Percentiles rank a stretch among this genome's conserved stretches.
These are phyloP conservation scores for Masticophis lateralis DNA, from an alignment of 2,797 vertebrate genomes.

Conservation along the genomic window DNA sequence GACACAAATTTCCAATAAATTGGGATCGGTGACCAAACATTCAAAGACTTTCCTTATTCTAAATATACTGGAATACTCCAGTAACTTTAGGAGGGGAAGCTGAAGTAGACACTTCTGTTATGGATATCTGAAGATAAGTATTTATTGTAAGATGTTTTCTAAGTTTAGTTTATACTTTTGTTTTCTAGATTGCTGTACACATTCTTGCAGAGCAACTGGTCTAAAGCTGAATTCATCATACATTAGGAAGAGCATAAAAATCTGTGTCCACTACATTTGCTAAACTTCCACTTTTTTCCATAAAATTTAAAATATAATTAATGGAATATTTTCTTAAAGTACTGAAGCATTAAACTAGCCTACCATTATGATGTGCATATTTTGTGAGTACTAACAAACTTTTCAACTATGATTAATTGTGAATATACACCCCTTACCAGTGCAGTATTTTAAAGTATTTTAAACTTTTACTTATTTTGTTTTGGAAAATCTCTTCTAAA, in stretches of 20 bases:
- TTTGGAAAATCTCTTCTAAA: not conserved
- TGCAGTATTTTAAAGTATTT: not conserved
- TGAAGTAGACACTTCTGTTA: not conserved
- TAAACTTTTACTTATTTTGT: not conserved
- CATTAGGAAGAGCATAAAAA: not conserved
- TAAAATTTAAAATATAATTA: not conserved
- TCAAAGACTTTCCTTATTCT: not conserved
- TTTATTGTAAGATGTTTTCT: not conserved
- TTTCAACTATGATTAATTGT: not conserved
- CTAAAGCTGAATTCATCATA: not conserved
- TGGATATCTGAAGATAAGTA: not conserved
- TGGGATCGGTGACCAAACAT: not conserved
- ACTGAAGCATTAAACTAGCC: not conserved
- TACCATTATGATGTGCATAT: not conserved
- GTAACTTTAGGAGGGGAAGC: not conserved
- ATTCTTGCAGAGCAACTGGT: not conserved
- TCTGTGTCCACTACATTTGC: not conserved
- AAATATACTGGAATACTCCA: not conserved
- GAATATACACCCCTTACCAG: not conserved
- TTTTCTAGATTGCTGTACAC: not conserved
- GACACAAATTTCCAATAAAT: not conserved
- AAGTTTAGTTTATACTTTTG: not conserved
- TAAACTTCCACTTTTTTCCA: not conserved
- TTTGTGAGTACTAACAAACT: not conserved
- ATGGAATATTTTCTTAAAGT: not conserved